These are phyloP conservation scores for Notodonta dromedarius DNA, from an alignment of 2,888 invertebrate genomes.

Conservation along the genomic window DNA sequence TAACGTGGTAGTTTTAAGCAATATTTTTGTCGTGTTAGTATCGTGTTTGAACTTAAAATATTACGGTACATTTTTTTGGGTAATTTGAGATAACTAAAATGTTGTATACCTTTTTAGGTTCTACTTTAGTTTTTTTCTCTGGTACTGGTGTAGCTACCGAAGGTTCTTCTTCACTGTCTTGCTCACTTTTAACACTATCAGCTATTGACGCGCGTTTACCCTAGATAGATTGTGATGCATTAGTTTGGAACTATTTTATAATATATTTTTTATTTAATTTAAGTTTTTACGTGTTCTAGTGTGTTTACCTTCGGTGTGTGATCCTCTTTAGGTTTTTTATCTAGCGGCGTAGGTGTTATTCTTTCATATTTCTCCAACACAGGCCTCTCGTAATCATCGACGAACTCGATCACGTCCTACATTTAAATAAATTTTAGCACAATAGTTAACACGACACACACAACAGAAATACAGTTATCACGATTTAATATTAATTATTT, in stretches of 20 bases:
- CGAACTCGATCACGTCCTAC: slow-evolving; percentile 80
- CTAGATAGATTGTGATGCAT: slow-evolving; percentile 48
- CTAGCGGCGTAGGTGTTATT: slow-evolving; percentile 79
- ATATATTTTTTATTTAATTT: slow-evolving; percentile 2
- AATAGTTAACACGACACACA: slow-evolving; percentile 61
- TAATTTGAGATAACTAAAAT: slow-evolving; percentile 2
- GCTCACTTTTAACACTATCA: slow-evolving; percentile 73
- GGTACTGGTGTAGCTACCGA: slow-evolving; percentile 64
- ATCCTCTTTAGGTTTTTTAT: slow-evolving; percentile 79
- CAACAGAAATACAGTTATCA: slow-evolving; percentile 45
- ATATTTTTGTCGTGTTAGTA: too few relatives aligned
- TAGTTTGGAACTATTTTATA: slow-evolving; percentile 16
- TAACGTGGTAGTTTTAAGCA: too few relatives aligned
- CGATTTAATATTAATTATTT: slow-evolving; percentile 26
- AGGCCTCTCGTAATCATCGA: slow-evolving; percentile 91
- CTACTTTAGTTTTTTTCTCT: slow-evolving; percentile 69
- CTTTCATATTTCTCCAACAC: slow-evolving; percentile 89
- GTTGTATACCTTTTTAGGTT: slow-evolving; percentile 58
- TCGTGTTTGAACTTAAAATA: too few relatives aligned
- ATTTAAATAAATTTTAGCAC: slow-evolving; percentile 72
- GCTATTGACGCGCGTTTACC: slow-evolving; percentile 74
- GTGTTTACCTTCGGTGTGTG: slow-evolving; percentile 76
- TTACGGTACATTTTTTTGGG: not conserved
- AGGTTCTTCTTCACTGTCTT: slow-evolving; percentile 73
- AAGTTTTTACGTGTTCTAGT: slow-evolving; percentile 31